These are phyloP conservation scores for Brenthis ino DNA, from an alignment of 2,888 invertebrate genomes.

Conservation along the genomic window DNA sequence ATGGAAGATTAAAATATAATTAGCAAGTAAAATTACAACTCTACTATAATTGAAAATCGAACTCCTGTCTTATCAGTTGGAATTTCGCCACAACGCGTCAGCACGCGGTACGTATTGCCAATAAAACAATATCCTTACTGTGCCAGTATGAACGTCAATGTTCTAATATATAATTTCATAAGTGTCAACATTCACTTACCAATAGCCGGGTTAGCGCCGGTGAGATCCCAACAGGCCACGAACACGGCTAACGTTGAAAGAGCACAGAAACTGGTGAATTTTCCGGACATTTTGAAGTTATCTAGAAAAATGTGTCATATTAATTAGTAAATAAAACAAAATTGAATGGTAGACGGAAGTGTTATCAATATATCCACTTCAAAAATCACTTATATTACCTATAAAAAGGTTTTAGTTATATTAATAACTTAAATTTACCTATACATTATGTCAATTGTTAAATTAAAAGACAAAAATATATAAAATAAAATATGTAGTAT, in stretches of 20 bases:
- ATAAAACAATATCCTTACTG: no score
- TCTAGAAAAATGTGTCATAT: constrained; percentile 40
- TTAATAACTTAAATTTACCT: constrained; percentile 7
- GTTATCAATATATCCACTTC: background rate
- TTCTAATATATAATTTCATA: background rate
- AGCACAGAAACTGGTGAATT: constrained; percentile 55
- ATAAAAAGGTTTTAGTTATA: no score
- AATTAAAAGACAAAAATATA: background rate
- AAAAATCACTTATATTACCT: no score
- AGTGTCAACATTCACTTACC: constrained; percentile 54
- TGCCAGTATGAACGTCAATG: no score
- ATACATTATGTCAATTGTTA: constrained; percentile 6
- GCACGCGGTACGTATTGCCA: no score
- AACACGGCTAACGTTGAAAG: constrained; percentile 53
- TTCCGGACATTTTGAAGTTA: constrained; percentile 60
- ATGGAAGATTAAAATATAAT: no score
- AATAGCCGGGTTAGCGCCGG: constrained; percentile 66
- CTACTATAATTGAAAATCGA: no score
- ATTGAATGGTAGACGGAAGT: background rate
- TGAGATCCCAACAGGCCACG: constrained; percentile 52
- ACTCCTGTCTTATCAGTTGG: no score
- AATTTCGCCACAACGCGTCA: no score
- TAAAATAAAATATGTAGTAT: background rate
- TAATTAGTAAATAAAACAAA: constrained; percentile 13
- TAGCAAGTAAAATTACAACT: no score